A percentile compares a stretch with the other conserved stretches of the same genome.
Conservation (phyloP, 2,888 invertebrate genomes). For the Megamerina dolium region DNA sequence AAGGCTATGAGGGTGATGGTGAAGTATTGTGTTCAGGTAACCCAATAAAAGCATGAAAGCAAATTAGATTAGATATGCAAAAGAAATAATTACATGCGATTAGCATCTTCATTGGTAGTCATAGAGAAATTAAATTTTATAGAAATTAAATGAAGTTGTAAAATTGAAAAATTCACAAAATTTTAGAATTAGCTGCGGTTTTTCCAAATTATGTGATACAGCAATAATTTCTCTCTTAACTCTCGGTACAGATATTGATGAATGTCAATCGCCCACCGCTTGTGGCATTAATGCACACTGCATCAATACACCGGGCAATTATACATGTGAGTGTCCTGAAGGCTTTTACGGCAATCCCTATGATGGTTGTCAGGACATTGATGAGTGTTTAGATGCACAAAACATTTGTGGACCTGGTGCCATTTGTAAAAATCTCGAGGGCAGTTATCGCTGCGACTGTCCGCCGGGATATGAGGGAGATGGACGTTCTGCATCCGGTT, state of each 20-base stretch:
- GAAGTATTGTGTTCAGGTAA: slow-evolving; percentile 79
- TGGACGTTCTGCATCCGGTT: slow-evolving; percentile 61
- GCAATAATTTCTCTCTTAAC: neutral
- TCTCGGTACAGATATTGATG: slow-evolving; percentile 67
- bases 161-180: too few relatives aligned
- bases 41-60: too few relatives aligned
- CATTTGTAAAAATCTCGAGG: slow-evolving; percentile 71
- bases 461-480: slow-evolving; percentile 77
- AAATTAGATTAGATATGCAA: too few relatives aligned
- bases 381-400: slow-evolving; percentile 72
- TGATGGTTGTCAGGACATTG: slow-evolving; percentile 71
- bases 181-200: too few relatives aligned
- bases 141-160: neutral
- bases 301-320: slow-evolving; percentile 79
- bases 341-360: slow-evolving; percentile 82
- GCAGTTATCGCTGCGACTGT: slow-evolving; percentile 78
- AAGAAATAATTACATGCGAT: too few relatives aligned
- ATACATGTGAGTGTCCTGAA: slow-evolving; percentile 75
- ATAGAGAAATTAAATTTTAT: too few relatives aligned
- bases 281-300: slow-evolving; percentile 79
- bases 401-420: slow-evolving; percentile 74
- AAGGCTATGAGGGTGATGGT: slow-evolving; percentile 86
- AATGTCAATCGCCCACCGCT: slow-evolving; percentile 73
- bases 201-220: neutral
- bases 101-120: too few relatives aligned